Evolutionary conservation across 2,797 vertebrate species (phyloP).

Genomic region (Diplodus sargus): DNA sequence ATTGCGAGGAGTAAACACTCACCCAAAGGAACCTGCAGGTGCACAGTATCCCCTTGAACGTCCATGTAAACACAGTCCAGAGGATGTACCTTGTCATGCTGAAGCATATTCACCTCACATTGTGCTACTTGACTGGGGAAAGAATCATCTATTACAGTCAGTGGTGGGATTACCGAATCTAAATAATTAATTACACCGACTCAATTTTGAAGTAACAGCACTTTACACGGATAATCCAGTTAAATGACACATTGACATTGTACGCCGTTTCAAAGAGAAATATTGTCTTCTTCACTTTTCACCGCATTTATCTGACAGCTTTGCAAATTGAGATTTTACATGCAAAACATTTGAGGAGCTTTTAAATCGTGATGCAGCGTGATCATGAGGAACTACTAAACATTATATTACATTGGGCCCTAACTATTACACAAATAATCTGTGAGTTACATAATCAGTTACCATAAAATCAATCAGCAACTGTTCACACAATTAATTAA

Average conservation of each 20-base stretch:
- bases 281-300: not conserved
- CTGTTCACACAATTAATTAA: not conserved
- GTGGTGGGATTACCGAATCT: not conserved
- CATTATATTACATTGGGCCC: no score
- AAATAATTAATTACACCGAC: not conserved
- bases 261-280: not conserved
- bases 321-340: no score
- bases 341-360: not conserved
- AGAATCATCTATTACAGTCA: not conserved
- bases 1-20: constrained; percentile 31
- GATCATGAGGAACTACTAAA: no score
- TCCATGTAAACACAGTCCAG: constrained; percentile 76
- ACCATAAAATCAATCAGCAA: no score
- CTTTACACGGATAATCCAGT: no score
- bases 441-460: no score
- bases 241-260: no score
- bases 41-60: constrained; percentile 79
- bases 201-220: not conserved
- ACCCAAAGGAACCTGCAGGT: constrained; percentile 86
- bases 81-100: constrained; percentile 70
- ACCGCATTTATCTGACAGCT: not conserved
- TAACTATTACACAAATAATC: no score
- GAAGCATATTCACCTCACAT: constrained; percentile 61
- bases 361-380: not conserved
- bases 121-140: constrained; percentile 35